phyloP scores from a whole-genome alignment of 1,140 invertebrate species.

The Lepidotrigona ventralis region DNA sequence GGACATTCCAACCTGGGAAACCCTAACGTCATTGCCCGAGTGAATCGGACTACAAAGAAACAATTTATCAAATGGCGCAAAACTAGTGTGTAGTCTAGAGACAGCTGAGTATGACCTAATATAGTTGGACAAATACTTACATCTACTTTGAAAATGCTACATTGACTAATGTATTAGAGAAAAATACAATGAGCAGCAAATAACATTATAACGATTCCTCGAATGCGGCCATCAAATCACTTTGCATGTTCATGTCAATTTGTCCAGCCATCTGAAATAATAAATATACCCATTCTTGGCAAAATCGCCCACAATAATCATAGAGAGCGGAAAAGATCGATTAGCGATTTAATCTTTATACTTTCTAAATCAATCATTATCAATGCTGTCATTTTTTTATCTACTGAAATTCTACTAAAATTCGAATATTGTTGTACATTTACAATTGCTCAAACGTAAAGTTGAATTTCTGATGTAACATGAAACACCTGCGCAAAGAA shows the following conservation, averaged over 20 bases:
- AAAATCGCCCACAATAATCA: constrained; percentile 38
- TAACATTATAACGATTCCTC: constrained; percentile 93
- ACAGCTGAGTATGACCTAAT: constrained; percentile 74
- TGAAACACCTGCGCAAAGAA: neutral
- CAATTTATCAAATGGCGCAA: constrained; percentile 48
- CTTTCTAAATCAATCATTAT: no score
- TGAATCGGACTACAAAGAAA: constrained; percentile 30
- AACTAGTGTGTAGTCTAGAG: constrained; percentile 68
- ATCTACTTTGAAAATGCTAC: constrained; percentile 67
- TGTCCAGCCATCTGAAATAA: constrained; percentile 93
- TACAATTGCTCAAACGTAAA: neutral
- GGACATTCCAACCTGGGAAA: constrained; percentile 63
- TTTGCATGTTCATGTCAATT: constrained; percentile 99
- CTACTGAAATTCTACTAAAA: no score
- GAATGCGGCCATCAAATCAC: constrained; percentile 98
- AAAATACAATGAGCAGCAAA: constrained; percentile 61
- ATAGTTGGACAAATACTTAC: constrained; percentile 75
- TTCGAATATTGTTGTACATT: neutral
- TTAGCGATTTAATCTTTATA: neutral
- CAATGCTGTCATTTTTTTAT: no score
- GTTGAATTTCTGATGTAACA: neutral
- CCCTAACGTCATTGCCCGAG: constrained; percentile 25
- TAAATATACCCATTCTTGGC: constrained; percentile 73
- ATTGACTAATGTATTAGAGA: constrained; percentile 72
- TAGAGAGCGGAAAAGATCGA: neutral